phyloP scores from a whole-genome alignment of 2,797 vertebrate species.

The Sitta carolinensis region DNA sequence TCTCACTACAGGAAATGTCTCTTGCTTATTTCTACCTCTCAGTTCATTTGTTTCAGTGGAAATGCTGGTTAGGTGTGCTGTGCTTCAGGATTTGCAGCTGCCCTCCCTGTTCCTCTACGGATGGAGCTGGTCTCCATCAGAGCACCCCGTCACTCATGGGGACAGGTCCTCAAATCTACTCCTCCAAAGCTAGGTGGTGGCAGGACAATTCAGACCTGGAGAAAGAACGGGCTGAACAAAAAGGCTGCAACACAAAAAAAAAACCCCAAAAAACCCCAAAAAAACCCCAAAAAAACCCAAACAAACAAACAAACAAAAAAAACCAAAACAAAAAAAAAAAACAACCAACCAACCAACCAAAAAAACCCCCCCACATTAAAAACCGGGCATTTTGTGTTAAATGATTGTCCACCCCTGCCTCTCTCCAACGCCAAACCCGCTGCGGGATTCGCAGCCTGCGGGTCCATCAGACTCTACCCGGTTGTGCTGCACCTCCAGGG shows the following conservation, averaged over 20 bases:
- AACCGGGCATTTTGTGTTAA: fast-evolving
- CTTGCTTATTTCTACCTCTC: not conserved
- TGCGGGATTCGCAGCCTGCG: fast-evolving
- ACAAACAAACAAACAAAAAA: too few species aligned
- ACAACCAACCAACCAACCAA: too few species aligned
- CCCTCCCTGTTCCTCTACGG: not conserved
- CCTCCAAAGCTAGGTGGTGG: not conserved
- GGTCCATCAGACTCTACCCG: not conserved
- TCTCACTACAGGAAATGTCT: not conserved
- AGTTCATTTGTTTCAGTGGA: not conserved
- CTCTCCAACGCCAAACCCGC: not conserved
- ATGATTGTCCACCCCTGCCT: not conserved
- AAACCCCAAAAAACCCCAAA: too few species aligned
- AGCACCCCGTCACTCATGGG: fast-evolving
- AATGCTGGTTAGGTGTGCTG: not conserved
- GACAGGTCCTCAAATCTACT: not conserved
- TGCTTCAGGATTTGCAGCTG: not conserved
- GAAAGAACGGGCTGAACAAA: not conserved
- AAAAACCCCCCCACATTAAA: fast-evolving
- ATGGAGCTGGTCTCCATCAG: not conserved
- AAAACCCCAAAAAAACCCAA: too few species aligned
- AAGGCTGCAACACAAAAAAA: not conserved
- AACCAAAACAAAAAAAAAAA: too few species aligned
- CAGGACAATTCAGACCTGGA: not conserved
- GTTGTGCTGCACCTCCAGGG: fast-evolving